Evolutionary conservation across 1,140 invertebrate species (phyloP).

Genomic region (Lerema accius): DNA sequence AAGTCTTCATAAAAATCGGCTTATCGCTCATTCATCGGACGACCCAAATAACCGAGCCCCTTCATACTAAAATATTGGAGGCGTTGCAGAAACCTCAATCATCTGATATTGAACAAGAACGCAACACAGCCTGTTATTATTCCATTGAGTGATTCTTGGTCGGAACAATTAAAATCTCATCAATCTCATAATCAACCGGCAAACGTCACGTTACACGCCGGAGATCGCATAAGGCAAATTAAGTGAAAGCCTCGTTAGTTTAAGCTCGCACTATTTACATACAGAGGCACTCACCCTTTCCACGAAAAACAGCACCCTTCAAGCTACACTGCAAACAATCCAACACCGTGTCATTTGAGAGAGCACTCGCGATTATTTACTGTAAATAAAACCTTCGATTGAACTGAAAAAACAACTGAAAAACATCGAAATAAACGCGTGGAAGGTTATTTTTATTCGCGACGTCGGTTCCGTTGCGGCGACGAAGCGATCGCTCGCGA

Average conservation of each 20-base stretch:
- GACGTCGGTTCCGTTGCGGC: slow-evolving; percentile 32
- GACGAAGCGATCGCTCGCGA: slow-evolving; percentile 48
- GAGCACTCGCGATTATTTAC: slow-evolving; percentile 13
- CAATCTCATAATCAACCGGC: neutral
- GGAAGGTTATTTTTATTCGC: slow-evolving; percentile 51
- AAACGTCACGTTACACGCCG: neutral
- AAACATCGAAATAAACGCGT: slow-evolving; percentile 38
- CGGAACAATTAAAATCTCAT: too few species aligned
- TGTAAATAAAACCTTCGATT: neutral
- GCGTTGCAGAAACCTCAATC: neutral
- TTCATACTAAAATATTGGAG: slow-evolving; percentile 3
- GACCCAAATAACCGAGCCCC: slow-evolving; percentile 5
- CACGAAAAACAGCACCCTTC: slow-evolving; percentile 34
- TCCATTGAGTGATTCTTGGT: neutral
- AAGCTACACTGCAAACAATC: slow-evolving; percentile 40
- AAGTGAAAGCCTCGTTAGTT: slow-evolving; percentile 26
- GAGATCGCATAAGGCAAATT: slow-evolving; percentile 10
- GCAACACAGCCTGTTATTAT: neutral
- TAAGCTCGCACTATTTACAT: slow-evolving; percentile 29
- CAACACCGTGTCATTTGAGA: slow-evolving; percentile 17
- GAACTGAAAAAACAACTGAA: slow-evolving; percentile 28
- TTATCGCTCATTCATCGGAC: slow-evolving; percentile 11
- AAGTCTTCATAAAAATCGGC: slow-evolving; percentile 6
- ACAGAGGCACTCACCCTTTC: slow-evolving; percentile 40
- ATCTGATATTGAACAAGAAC: neutral